Evolutionary conservation across 2,113 vertebrate genomes (phyloP).

Genomic region (Menidia beryllina): DNA sequence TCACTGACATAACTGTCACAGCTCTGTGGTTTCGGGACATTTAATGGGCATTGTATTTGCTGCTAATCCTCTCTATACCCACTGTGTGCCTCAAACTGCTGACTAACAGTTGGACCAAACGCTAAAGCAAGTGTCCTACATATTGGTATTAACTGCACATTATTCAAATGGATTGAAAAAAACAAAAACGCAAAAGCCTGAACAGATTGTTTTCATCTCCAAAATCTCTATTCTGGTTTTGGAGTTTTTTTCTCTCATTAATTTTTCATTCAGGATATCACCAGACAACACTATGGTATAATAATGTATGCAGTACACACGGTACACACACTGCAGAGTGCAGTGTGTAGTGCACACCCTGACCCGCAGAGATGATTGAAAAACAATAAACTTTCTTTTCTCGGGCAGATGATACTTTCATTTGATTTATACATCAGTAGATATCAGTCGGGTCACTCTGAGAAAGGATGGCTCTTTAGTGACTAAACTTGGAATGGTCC

Average conservation of each 20-base stretch:
- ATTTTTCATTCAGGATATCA: slow-evolving; percentile 15
- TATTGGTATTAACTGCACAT: slow-evolving; percentile 4
- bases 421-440: neutral
- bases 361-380: no score
- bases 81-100: slow-evolving; percentile 16
- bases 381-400: neutral
- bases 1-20: slow-evolving; percentile 31
- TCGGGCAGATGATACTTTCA: neutral
- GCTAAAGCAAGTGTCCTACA: slow-evolving; percentile 21
- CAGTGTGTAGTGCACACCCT: no score
- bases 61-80: slow-evolving; percentile 40
- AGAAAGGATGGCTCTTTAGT: neutral
- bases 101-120: slow-evolving; percentile 17
- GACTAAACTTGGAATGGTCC: neutral
- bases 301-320: neutral
- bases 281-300: no score
- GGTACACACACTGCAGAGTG: no score
- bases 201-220: neutral
- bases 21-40: slow-evolving; percentile 28
- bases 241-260: slow-evolving; percentile 10
- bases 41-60: slow-evolving; percentile 41
- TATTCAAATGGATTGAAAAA: slow-evolving; percentile 10
- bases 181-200: neutral
- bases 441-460: neutral
- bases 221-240: neutral